Evolutionary conservation across 2,888 invertebrate species (phyloP).

Genomic region (Matsumyia berberina): DNA sequence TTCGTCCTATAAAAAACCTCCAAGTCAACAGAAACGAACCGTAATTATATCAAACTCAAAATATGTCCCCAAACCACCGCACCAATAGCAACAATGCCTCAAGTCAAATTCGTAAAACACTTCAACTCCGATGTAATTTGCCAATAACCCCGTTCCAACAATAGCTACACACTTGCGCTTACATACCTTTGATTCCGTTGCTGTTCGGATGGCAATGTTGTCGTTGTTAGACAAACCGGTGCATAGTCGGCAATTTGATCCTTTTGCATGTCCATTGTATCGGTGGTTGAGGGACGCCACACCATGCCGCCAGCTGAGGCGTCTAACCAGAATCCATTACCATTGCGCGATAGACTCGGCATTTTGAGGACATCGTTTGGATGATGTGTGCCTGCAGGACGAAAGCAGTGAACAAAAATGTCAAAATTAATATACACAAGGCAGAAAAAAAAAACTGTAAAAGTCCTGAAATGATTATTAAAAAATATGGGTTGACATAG

Average conservation of each 20-base stretch:
- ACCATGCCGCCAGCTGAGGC: conserved; percentile 84
- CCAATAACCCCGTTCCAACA: conserved; percentile 35
- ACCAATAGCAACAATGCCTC: conserved; percentile 16
- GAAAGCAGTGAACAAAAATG: conserved; percentile 62
- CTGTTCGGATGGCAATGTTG: conserved; percentile 69
- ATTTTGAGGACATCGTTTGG: conserved; percentile 84
- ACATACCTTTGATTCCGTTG: conserved; percentile 76
- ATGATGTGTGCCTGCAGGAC: conserved; percentile 82
- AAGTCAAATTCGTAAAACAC: conserved; percentile 39
- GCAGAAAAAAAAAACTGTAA: conserved; percentile 16
- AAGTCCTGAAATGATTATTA: conserved; percentile 47
- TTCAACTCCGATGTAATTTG: conserved; percentile 40
- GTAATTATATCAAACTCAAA: conserved; percentile 26
- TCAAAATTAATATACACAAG: conserved; percentile 67
- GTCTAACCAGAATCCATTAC: conserved; percentile 84
- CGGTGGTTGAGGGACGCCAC: conserved; percentile 83
- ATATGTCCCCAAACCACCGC: not conserved
- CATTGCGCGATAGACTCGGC: conserved; percentile 83
- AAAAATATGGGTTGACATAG: conserved; percentile 58
- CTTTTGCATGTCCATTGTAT: conserved; percentile 83
- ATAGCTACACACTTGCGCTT: not conserved
- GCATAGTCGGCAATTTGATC: conserved; percentile 85
- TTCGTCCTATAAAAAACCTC: conserved; percentile 12
- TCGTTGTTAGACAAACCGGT: conserved; percentile 82
- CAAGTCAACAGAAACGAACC: conserved; percentile 18